These are phyloP conservation scores for Etheostoma cragini DNA, from an alignment of 2,113 vertebrate genomes.

Conservation along the genomic window DNA sequence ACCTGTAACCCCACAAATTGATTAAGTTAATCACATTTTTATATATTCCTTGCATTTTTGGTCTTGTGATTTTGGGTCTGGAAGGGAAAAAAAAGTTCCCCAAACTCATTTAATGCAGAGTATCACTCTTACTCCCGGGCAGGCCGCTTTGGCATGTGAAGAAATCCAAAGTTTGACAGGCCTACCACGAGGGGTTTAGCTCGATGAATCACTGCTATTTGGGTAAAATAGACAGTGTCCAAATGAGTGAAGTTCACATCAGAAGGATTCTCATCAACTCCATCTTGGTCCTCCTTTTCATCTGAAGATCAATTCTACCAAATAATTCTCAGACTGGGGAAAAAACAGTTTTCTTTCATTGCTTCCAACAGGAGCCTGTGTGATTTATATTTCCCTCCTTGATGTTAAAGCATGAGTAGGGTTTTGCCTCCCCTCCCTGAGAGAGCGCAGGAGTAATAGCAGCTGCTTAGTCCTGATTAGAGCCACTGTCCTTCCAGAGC, in stretches of 20 bases:
- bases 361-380: constrained; percentile 34
- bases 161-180: neutral
- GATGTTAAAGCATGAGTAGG: constrained; percentile 65
- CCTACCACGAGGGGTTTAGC: neutral
- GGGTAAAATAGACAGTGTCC: neutral
- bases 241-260: constrained; percentile 24
- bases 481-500: constrained; percentile 67
- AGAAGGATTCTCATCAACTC: neutral
- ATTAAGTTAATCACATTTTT: too few relatives aligned
- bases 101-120: neutral
- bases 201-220: neutral
- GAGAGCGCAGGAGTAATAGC: constrained; percentile 75
- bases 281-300: constrained; percentile 15
- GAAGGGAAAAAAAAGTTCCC: neutral
- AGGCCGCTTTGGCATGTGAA: neutral
- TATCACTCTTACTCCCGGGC: neutral
- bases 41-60: neutral
- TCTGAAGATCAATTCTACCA: constrained; percentile 14
- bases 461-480: constrained; percentile 79
- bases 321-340: constrained; percentile 27
- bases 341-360: constrained; percentile 27
- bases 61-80: neutral
- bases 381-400: constrained; percentile 56
- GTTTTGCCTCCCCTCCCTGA: constrained; percentile 66
- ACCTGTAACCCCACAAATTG: too few relatives aligned